Percentiles rank a stretch among this genome's conserved stretches.
These are phyloP conservation scores for Drosophila biarmipes DNA, from an alignment of 1,140 invertebrate species.

Conservation along the genomic window DNA sequence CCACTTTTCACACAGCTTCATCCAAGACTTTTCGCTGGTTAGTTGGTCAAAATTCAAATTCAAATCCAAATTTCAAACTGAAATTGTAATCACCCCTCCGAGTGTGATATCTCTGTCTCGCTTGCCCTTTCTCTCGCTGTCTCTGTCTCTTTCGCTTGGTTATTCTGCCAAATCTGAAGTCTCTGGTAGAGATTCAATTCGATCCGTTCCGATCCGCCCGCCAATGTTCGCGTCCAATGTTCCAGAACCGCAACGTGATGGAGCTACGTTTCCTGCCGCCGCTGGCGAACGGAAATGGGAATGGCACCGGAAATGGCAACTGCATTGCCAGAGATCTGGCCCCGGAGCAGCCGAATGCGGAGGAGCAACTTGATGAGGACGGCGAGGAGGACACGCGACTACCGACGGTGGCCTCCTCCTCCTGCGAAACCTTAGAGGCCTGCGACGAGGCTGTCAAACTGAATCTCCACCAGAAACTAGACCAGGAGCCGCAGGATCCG, in stretches of 20 bases:
- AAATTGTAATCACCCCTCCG: constrained; percentile 24
- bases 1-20: constrained; percentile 39
- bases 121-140: constrained; percentile 30
- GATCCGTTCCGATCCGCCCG: constrained; percentile 23
- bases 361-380: constrained; percentile 1
- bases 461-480: constrained; percentile 1
- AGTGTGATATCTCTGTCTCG: constrained; percentile 21
- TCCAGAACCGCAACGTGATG: constrained; percentile 84
- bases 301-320: constrained; percentile 12
- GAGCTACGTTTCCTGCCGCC: constrained; percentile 82
- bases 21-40: constrained; percentile 74
- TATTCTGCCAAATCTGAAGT: constrained; percentile 8
- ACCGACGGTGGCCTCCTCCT: constrained; percentile 62
- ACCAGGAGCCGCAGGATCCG: background rate
- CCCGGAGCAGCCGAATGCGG: constrained; percentile 8
- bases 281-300: constrained; percentile 24
- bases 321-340: constrained; percentile 14
- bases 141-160: constrained; percentile 23
- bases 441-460: constrained; percentile 45
- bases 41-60: constrained; percentile 74
- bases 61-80: background rate
- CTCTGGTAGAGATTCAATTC: too few species aligned
- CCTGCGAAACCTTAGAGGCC: constrained; percentile 79
- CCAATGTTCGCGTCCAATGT: constrained; percentile 71
- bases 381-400: constrained; percentile 13